phyloP scores from a whole-genome alignment of 2,888 invertebrate species.

The Platycheirus rosarum region DNA sequence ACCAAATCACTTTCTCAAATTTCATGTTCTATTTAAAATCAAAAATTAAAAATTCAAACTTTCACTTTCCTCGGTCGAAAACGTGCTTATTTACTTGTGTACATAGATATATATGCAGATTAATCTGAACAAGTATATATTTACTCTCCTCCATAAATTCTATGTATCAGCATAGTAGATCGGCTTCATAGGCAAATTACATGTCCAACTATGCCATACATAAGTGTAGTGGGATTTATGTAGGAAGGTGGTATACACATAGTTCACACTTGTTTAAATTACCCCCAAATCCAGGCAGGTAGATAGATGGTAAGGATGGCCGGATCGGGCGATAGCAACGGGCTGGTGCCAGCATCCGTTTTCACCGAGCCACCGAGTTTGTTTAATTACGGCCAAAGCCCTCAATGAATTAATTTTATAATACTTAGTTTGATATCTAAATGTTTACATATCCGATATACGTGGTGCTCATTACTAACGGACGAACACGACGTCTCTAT shows the following conservation, averaged over 20 bases:
- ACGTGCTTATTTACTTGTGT: slow-evolving; percentile 30
- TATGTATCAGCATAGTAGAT: slow-evolving; percentile 18
- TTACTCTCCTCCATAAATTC: neutral
- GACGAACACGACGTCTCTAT: slow-evolving; percentile 60
- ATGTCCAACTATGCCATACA: slow-evolving; percentile 52
- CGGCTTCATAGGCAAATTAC: slow-evolving; percentile 43
- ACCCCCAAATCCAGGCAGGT: slow-evolving; percentile 40
- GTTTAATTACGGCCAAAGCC: slow-evolving; percentile 73
- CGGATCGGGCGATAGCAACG: neutral
- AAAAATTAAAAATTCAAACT: slow-evolving; percentile 67
- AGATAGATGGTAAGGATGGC: slow-evolving; percentile 5
- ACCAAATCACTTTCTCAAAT: slow-evolving; percentile 39
- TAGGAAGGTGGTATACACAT: slow-evolving; percentile 36
- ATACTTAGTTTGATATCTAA: slow-evolving; percentile 72
- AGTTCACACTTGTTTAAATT: slow-evolving; percentile 45
- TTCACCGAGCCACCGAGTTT: slow-evolving; percentile 15
- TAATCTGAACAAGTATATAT: slow-evolving; percentile 41
- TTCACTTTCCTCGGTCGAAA: slow-evolving; percentile 18
- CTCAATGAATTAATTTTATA: slow-evolving; percentile 74
- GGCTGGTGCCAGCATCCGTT: slow-evolving; percentile 45
- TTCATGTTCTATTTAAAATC: slow-evolving; percentile 50
- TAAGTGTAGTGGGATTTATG: slow-evolving; percentile 52
- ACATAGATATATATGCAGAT: slow-evolving; percentile 21
- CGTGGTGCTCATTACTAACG: slow-evolving; percentile 62
- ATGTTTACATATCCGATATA: slow-evolving; percentile 73